Conservation (phyloP, 2,888 invertebrate genomes). For the Cephus sareptanus region DNA sequence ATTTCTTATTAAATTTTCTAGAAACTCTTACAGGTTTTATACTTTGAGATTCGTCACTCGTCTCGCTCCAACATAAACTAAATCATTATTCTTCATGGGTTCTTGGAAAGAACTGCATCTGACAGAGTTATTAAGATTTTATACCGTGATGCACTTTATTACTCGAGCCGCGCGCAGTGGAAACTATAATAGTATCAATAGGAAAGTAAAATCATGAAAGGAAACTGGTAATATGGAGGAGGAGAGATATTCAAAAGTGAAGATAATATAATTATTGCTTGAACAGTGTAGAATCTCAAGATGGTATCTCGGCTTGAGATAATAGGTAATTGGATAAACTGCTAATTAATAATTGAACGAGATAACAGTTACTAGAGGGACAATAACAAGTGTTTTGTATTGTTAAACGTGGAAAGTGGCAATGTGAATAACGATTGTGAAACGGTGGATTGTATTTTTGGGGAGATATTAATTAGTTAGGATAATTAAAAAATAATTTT, state of each 20-base stretch:
- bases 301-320: too few species aligned
- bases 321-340: too few species aligned
- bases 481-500: too few species aligned
- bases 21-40: not conserved
- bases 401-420: too few species aligned
- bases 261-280: not conserved
- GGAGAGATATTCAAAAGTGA: not conserved
- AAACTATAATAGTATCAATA: not conserved
- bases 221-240: not conserved
- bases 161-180: not conserved
- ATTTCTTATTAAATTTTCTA: not conserved
- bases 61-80: conserved; percentile 11
- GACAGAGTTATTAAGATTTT: conserved; percentile 25
- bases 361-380: too few species aligned
- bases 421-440: too few species aligned
- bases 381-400: too few species aligned
- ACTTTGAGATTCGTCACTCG: not conserved
- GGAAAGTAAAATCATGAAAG: not conserved
- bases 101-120: conserved; percentile 13
- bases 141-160: not conserved
- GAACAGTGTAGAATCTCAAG: not conserved
- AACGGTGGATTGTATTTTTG: too few species aligned
- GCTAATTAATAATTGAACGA: too few species aligned
- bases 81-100: conserved; percentile 22
- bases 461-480: too few species aligned